Evolutionary conservation across 2,113 vertebrate species (phyloP).

Genomic region (Ciconia stormi): DNA sequence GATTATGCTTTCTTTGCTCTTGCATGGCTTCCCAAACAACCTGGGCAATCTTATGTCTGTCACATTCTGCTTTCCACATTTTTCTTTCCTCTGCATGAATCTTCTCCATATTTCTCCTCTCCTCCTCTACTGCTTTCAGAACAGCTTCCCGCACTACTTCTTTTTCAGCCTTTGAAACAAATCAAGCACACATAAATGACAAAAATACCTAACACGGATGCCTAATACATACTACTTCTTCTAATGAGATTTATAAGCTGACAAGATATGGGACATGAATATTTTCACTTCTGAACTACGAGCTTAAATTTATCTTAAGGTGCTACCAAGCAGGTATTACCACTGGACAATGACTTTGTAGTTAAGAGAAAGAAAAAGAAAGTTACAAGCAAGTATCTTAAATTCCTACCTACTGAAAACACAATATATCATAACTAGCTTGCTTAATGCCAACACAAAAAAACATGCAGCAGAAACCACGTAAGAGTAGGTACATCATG

Average conservation of each 20-base stretch:
- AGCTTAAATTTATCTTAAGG: background rate
- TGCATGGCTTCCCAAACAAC: conserved; percentile 66
- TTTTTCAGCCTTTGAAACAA: conserved; percentile 72
- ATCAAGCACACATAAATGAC: background rate
- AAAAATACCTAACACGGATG: background rate
- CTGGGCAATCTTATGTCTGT: conserved; percentile 59
- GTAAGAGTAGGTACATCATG: background rate
- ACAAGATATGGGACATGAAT: background rate
- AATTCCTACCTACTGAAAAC: background rate
- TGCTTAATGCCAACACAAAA: background rate
- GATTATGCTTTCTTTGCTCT: conserved; percentile 70
- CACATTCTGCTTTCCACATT: conserved; percentile 71
- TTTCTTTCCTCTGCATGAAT: conserved; percentile 72
- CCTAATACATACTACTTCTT: background rate
- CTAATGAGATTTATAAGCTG: background rate
- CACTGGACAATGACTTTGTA: background rate
- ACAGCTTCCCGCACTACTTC: conserved; percentile 64
- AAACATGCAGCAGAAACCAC: background rate
- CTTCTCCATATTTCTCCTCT: conserved; percentile 72
- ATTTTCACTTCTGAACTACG: background rate
- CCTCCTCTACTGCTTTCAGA: conserved; percentile 74
- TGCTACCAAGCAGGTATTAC: background rate
- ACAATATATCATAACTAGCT: background rate
- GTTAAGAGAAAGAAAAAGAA: background rate
- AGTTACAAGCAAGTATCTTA: background rate